Evolutionary conservation across 2,888 invertebrate species (phyloP).

Genomic region (Himalopsyche anomala): DNA sequence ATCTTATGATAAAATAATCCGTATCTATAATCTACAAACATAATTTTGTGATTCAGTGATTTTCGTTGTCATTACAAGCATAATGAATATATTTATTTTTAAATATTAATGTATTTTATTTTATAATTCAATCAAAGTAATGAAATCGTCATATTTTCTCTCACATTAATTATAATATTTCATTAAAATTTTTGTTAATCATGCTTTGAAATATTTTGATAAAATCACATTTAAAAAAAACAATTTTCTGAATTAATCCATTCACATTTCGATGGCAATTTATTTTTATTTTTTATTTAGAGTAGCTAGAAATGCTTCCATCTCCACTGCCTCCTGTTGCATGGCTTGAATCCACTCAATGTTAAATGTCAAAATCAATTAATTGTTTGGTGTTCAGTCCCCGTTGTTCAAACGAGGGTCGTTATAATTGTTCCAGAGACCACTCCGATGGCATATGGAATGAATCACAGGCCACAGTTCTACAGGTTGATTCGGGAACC

Average conservation of each 20-base stretch:
- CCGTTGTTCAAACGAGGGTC: conserved; percentile 65
- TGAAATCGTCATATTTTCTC: no score
- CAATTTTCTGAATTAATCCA: background rate
- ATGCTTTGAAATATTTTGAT: background rate
- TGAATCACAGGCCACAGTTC: conserved; percentile 90
- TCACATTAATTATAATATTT: no score
- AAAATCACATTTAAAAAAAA: background rate
- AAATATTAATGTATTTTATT: no score
- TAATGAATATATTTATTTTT: no score
- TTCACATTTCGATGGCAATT: conserved; percentile 5
- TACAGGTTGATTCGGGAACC: conserved; percentile 84
- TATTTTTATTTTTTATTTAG: background rate
- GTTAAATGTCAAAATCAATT: conserved; percentile 63
- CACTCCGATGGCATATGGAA: conserved; percentile 94
- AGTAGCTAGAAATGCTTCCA: background rate
- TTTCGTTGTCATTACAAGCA: no score
- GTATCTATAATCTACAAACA: no score
- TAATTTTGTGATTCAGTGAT: no score
- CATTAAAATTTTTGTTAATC: no score
- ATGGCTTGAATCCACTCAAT: conserved; percentile 61
- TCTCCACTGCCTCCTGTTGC: conserved; percentile 45
- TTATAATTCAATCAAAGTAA: no score
- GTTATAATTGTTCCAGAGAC: conserved; percentile 75
- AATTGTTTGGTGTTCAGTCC: conserved; percentile 62
- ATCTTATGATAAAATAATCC: no score